Conservation (phyloP, 2,888 invertebrate species). For the Choreutis nemorana region DNA sequence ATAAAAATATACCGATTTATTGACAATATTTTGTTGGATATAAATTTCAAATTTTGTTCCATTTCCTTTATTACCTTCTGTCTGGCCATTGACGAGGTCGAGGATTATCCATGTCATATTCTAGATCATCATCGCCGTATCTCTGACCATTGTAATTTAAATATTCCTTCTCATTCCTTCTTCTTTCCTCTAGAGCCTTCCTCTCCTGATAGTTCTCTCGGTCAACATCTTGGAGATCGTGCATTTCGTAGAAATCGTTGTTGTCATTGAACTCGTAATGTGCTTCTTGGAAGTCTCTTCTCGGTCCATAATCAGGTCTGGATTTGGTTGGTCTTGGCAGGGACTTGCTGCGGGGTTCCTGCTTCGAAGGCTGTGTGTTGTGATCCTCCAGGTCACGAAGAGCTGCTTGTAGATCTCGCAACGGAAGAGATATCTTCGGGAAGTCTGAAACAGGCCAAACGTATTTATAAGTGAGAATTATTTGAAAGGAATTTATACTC, state of each 20-base stretch:
- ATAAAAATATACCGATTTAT: not conserved
- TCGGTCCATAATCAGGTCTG: constrained; percentile 35
- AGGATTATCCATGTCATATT: too few species aligned
- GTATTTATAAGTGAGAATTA: constrained; percentile 1
- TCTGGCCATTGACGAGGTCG: too few species aligned
- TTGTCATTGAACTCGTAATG: constrained; percentile 34
- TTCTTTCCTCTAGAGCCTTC: constrained; percentile 29
- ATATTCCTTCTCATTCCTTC: constrained; percentile 25
- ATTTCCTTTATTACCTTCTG: too few species aligned
- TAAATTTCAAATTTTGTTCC: too few species aligned
- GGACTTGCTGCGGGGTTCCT: constrained; percentile 42
- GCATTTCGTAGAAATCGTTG: constrained; percentile 51
- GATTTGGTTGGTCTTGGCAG: constrained; percentile 40
- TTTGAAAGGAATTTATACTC: constrained; percentile 2
- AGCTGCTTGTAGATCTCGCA: constrained; percentile 53
- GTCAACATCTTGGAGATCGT: constrained; percentile 49
- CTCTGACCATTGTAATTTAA: constrained; percentile 32
- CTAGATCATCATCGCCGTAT: constrained; percentile 52
- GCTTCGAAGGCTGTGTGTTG: constrained; percentile 30
- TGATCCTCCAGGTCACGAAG: constrained; percentile 44
- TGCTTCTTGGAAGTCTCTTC: constrained; percentile 33
- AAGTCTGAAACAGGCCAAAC: constrained; percentile 28
- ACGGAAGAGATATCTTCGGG: constrained; percentile 50
- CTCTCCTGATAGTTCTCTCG: constrained; percentile 60
- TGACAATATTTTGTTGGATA: too few species aligned